Evolutionary conservation across 2,888 invertebrate genomes (phyloP), one percentile per base, ranked within the genome.

Genomic region (Terebella lapidaria): DNA sequence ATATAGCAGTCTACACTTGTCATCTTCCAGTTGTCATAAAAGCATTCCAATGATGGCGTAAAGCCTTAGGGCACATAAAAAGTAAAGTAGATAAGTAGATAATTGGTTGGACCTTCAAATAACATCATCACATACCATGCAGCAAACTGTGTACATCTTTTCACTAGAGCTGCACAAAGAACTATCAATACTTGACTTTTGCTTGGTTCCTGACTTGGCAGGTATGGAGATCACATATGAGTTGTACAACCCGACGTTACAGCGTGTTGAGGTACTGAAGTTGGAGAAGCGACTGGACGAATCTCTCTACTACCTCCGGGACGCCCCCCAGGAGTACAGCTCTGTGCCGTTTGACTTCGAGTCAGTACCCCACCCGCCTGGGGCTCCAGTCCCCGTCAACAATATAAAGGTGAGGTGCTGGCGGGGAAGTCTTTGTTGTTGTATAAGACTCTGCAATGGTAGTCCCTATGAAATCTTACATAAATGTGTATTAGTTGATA

Each of bases 331-430:
- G 0, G 91, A 96, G 79, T 94, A 90, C 79, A 92, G 92, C 77
- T 95, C 94, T 1, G 89, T 99, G 76, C 89, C 94, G 67, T 84
- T 90, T 59, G 90, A 96, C 74, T 92, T 97, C 92, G 91, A 94
- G 72, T 84, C 88, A 1, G 92, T 92, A 77, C 82, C 89, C 46
- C 77, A 80, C 53, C 87, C 89, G 1, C 90, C 92, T 75, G 92
- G 90, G 24, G 82, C 85, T 3, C 83, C 87, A 2, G 87, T 94
- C 0, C 92, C 92, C 1, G 72, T 94, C 0, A 95, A 94, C 68
- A 63, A 70, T 15, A 57, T 72, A 1, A 81, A 81, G 76, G 83
- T 83, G 61, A 54, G 57, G 27, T 4, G n/a, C 27, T 25, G n/a
- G n/a, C n/a, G 5, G 29, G 5, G 4, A 55, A 22, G 29, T 55